Percentiles rank a stretch among this genome's conserved stretches.
phyloP scores from a whole-genome alignment of 2,888 invertebrate species.

The Macrophya annulata region DNA sequence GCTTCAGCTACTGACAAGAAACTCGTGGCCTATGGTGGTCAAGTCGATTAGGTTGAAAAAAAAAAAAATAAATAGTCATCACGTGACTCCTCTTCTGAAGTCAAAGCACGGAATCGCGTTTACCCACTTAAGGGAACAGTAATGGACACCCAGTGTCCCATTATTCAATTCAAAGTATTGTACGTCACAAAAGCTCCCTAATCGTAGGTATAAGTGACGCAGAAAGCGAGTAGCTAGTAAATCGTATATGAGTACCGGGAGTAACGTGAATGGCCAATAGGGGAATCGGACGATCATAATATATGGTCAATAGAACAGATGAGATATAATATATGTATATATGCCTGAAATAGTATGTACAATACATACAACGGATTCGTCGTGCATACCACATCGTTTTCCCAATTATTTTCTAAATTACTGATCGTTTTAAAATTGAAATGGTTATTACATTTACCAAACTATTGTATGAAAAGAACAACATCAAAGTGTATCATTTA shows the following conservation, averaged over 20 bases:
- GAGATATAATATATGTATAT: neutral
- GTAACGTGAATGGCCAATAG: conserved; percentile 70
- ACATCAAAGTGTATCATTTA: neutral
- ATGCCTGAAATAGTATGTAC: no score
- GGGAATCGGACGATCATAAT: conserved; percentile 38
- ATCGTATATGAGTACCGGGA: conserved; percentile 33
- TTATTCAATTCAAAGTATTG: conserved; percentile 57
- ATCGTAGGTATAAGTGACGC: conserved; percentile 59
- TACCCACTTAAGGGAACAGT: conserved; percentile 65
- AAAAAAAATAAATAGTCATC: conserved; percentile 55
- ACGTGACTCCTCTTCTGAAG: conserved; percentile 61
- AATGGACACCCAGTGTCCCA: conserved; percentile 58
- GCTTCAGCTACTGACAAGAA: conserved; percentile 15
- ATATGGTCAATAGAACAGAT: conserved; percentile 49
- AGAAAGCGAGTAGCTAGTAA: conserved; percentile 54
- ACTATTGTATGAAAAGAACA: neutral
- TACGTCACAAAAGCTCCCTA: conserved; percentile 58
- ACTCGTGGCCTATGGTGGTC: conserved; percentile 43
- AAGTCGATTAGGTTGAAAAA: conserved; percentile 30
- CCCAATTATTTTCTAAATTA: conserved; percentile 9
- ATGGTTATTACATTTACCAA: neutral
- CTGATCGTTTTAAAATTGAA: neutral
- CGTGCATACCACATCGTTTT: conserved; percentile 26
- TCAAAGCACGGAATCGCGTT: conserved; percentile 65
- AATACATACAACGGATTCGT: neutral